Conservation (phyloP, 2,797 vertebrate genomes). For the Helicolenus hilgendorfi region DNA sequence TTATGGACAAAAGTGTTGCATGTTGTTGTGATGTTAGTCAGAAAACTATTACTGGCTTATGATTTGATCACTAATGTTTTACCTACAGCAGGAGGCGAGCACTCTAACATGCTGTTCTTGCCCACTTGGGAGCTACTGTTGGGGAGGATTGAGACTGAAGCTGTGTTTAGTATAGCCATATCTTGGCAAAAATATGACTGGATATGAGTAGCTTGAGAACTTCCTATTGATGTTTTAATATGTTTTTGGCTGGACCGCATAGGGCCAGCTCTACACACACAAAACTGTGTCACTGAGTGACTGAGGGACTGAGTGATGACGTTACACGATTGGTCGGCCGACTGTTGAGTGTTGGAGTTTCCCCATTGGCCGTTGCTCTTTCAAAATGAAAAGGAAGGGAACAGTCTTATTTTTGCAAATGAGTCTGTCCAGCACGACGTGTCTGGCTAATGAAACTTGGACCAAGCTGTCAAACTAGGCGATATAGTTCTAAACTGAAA, state of each 20-base stretch:
- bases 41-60: neutral
- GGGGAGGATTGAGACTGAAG: neutral
- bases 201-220: neutral
- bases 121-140: neutral
- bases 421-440: no score
- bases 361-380: no score
- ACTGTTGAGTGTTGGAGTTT: no score
- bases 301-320: no score
- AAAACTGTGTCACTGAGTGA: no score
- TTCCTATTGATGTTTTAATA: neutral
- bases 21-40: neutral
- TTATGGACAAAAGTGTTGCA: neutral
- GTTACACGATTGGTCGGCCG: no score
- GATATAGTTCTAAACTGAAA: no score
- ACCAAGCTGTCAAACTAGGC: no score
- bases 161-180: neutral
- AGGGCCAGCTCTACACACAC: no score
- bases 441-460: no score
- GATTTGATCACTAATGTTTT: neutral
- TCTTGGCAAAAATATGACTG: neutral
- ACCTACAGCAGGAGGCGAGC: neutral
- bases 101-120: neutral
- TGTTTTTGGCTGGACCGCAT: neutral
- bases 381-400: no score
- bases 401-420: rapidly evolving